A percentile compares a stretch with the other conserved stretches of the same genome.
Conservation (phyloP, 2,888 invertebrate species). For the Caenorhabditis doughertyi region DNA sequence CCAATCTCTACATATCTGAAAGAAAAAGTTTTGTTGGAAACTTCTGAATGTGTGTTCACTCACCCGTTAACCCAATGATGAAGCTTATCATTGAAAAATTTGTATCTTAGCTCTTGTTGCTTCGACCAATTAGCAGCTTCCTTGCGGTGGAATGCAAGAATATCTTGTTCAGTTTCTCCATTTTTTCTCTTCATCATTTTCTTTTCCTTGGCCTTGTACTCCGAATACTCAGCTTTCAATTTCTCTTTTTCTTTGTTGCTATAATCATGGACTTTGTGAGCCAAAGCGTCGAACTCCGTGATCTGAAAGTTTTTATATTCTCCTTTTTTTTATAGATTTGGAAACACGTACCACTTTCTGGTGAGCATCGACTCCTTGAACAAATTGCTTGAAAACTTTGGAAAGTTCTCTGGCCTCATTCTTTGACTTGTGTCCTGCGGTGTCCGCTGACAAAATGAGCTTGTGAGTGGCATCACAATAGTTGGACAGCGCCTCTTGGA, state of each 20-base stretch:
- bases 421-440: slow-evolving; percentile 50
- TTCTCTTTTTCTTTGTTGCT: slow-evolving; percentile 69
- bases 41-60: not conserved
- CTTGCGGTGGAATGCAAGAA: slow-evolving; percentile 64
- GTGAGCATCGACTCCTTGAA: slow-evolving; percentile 63
- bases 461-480: slow-evolving; percentile 65
- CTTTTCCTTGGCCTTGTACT: slow-evolving; percentile 67
- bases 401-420: slow-evolving; percentile 53
- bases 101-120: slow-evolving; percentile 74
- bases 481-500: slow-evolving; percentile 52
- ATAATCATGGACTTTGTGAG: slow-evolving; percentile 63
- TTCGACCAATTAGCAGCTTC: slow-evolving; percentile 61
- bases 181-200: slow-evolving; percentile 59
- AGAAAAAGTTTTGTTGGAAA: not conserved
- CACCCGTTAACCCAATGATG: slow-evolving; percentile 70
- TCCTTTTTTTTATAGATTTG: no score
- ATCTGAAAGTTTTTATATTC: slow-evolving; percentile 50
- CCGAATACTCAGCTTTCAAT: slow-evolving; percentile 56
- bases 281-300: slow-evolving; percentile 62
- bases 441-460: slow-evolving; percentile 62
- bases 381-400: slow-evolving; percentile 61
- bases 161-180: slow-evolving; percentile 57
- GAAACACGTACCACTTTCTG: slow-evolving; percentile 46
- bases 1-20: slow-evolving; percentile 49
- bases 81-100: slow-evolving; percentile 72